These are phyloP conservation scores for Ictalurus punctatus DNA, from an alignment of 2,113 vertebrate genomes.

Conservation along the genomic window DNA sequence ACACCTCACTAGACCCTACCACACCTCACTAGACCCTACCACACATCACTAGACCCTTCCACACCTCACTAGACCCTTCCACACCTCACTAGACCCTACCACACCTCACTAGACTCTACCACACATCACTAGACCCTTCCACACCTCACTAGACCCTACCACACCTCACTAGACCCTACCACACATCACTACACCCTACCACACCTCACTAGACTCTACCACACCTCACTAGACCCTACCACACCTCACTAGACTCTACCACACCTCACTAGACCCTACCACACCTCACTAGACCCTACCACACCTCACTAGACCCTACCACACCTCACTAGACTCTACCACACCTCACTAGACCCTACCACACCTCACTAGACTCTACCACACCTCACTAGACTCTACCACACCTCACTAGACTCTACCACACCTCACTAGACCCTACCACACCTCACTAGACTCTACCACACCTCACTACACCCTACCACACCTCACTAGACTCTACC, in stretches of 20 bases:
- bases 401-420: neutral
- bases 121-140: neutral
- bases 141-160: neutral
- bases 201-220: neutral
- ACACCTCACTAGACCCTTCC: neutral
- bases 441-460: neutral
- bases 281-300: neutral
- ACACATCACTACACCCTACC: neutral
- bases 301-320: neutral
- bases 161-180: neutral
- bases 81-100: neutral
- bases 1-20: neutral
- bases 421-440: neutral
- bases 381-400: neutral
- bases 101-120: neutral
- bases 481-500: neutral
- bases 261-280: neutral
- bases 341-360: neutral
- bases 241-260: neutral
- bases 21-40: neutral
- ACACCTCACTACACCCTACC: neutral
- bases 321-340: neutral
- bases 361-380: neutral
- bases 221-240: neutral
- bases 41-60: neutral